Conservation (phyloP, 2,797 vertebrate genomes). For the Cyprinella venusta region DNA sequence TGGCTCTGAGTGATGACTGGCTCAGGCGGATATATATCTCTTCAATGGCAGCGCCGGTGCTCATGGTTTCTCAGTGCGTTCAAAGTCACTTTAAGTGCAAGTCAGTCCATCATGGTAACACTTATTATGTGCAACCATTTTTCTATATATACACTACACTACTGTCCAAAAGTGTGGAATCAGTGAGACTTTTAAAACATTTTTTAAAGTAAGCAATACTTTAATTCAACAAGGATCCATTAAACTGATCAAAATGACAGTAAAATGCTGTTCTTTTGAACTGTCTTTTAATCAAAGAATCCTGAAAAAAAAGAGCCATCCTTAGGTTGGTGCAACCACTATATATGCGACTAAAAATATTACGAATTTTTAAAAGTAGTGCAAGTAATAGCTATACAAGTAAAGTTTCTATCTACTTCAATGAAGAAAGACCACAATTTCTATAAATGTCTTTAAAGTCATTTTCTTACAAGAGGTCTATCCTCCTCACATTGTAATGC, state of each 20-base stretch:
- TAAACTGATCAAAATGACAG: neutral
- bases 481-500: neutral
- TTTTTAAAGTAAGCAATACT: neutral
- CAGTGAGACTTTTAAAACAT: neutral
- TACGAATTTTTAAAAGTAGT: neutral
- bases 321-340: no score
- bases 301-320: neutral
- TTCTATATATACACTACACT: neutral
- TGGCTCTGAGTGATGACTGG: neutral
- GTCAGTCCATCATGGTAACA: neutral
- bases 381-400: neutral
- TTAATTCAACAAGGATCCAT: neutral
- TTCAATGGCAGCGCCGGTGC: conserved; percentile 1
- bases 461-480: neutral
- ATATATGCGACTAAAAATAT: no score
- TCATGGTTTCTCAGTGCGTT: neutral
- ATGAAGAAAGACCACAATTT: neutral
- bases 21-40: conserved; percentile 14
- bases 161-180: neutral
- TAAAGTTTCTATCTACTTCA: neutral
- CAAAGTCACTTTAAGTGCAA: conserved; percentile 1
- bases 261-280: neutral
- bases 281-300: neutral
- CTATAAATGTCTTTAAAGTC: neutral
- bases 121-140: neutral